A percentile compares a stretch with the other conserved stretches of the same genome.
Evolutionary conservation across 2,113 vertebrate species (phyloP).

Genomic region (Pachycephala philippinensis): DNA sequence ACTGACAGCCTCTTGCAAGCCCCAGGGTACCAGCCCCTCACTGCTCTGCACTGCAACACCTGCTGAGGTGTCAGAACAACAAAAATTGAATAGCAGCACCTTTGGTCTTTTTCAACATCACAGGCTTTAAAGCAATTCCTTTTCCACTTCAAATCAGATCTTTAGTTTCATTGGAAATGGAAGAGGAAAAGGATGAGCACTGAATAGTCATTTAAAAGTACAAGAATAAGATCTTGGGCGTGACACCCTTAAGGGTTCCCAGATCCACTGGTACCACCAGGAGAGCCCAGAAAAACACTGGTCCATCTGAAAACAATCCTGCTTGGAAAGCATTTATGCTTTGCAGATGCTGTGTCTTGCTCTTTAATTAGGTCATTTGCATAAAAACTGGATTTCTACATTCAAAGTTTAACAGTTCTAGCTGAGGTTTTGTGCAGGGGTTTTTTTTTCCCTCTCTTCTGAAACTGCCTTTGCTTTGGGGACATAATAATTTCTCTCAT

Average conservation of each 20-base stretch:
- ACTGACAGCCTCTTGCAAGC: not conserved
- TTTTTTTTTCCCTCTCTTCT: not conserved
- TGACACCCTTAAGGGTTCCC: not conserved
- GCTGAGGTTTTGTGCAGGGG: not conserved
- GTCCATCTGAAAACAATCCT: not conserved
- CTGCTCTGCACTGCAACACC: not conserved
- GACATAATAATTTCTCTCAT: not conserved
- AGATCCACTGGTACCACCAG: rapidly evolving
- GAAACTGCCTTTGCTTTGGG: not conserved
- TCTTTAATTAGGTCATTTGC: not conserved
- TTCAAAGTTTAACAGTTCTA: not conserved
- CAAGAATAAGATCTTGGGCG: not conserved
- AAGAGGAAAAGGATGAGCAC: not conserved
- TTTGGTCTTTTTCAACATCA: not conserved
- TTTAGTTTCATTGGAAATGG: not conserved
- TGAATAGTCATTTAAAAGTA: not conserved
- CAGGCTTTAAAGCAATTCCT: not conserved
- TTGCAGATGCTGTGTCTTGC: not conserved
- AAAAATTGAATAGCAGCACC: not conserved
- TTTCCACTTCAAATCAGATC: not conserved
- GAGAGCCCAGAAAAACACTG: not conserved
- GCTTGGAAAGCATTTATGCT: not conserved
- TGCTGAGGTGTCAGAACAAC: not conserved
- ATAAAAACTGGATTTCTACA: not conserved
- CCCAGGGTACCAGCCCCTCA: not conserved